Evolutionary conservation across 2,113 vertebrate species (phyloP), one percentile per base, ranked within the genome.

Genomic region (Erythrolamprus reginae): DNA sequence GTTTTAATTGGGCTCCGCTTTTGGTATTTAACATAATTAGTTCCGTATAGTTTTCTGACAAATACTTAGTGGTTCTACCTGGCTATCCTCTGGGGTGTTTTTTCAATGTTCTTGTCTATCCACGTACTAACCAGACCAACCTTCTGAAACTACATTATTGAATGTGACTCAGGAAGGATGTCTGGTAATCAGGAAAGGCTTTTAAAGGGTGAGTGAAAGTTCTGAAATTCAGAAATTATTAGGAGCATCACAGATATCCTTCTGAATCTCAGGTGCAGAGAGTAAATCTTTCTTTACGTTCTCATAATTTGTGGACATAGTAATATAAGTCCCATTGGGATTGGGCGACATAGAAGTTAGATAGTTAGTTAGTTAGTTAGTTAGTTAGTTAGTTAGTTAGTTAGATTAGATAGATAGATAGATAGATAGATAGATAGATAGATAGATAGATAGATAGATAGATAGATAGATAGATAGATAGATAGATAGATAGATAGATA

Each of bases 261-360:
- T 86, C 53, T 87, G 42, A 45, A 28, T 58, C 55, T 7, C 53
- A 58, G n/a, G 23, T 17, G 15, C 21, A 55, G 1, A 86, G 13
- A 24, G 33, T 33, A 86, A 55, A 28, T 13, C n/a, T 38, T 55
- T 9, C 52, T 48, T 48, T 84, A 85, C 13, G 45, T 53, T 84
- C 38, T 21, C 45, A 42, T 87, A 51, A 58, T 91, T 93, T 89
- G 12, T 85, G 91, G 58, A 10, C 92, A 88, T 92, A n/a, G n/a
- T n/a, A n/a, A n/a, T n/a, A n/a, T n/a, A n/a, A n/a, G n/a, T n/a
- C n/a, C n/a, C n/a, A n/a, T n/a, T n/a, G n/a, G n/a, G n/a, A n/a
- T n/a, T n/a, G n/a, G n/a, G n/a, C n/a, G n/a, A n/a, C n/a, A n/a
- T n/a, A n/a, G n/a, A n/a, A n/a, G n/a, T n/a, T n/a, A n/a, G n/a